Base-by-base conservation (phyloP, 1,140 invertebrate genomes). In the Physella acuta region DNA sequence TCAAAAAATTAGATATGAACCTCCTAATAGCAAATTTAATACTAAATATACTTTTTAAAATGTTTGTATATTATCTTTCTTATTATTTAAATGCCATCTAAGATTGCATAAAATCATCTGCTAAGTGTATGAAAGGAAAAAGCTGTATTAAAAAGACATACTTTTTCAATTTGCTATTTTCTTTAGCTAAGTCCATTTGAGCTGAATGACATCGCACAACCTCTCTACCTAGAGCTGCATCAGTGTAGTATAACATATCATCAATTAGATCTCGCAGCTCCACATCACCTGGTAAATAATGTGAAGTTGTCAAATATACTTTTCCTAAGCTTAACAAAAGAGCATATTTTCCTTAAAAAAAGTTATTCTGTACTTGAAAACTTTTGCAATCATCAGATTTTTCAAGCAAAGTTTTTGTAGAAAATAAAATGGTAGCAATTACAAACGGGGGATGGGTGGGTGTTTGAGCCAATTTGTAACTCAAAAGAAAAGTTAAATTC, bases 121-220 rank as follows among this genome's bases (percentile, higher is more conserved):
- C 11, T 14, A 14, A 49, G 11, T 14, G 44, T 14, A 49, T 11
- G 44, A 49, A 11, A 49, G 11, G 44, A n/a, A 14, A 14, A 49
- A n/a, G 44, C n/a, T n/a, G n/a, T n/a, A n/a, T n/a, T n/a, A n/a
- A n/a, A n/a, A n/a, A n/a, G n/a, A n/a, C 65, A 39, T 44, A 68
- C 65, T 68, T 68, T 26, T 68, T 58, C n/a, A 68, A 30, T 39
- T 68, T 68, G 34, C 31, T 44, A 37, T 68, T 68, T 28, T 68
- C 65, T 49, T 59, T 36, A 1, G 8, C 26, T 30, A 68, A 44
- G 26, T 58, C 37, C 20, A 59, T 28, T n/a, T 44, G 34, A 44
- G 65, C 14, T 14, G 65, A 58, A 4, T 59, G 65, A 14, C 26
- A 39, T 3, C 55, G 33, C 3, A 24, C 55, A 68, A 58, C 53